A percentile compares a stretch with the other conserved stretches of the same genome.
phyloP scores from a whole-genome alignment of 1,140 invertebrate genomes.

The Papilio polytes region DNA sequence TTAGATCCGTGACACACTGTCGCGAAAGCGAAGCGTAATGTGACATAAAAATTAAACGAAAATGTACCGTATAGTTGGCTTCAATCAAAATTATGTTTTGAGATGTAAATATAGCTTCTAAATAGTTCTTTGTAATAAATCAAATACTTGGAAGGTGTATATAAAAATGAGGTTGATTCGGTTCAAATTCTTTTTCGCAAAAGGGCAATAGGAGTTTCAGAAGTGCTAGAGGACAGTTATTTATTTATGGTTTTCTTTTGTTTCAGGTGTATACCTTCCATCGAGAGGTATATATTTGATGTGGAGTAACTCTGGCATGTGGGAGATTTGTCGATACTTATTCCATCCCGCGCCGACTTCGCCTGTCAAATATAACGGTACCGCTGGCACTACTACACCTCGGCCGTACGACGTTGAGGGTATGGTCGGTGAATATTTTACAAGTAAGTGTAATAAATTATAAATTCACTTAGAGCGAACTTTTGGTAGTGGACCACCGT shows the following conservation, averaged over 20 bases:
- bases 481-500: no score
- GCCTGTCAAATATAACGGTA: conserved; percentile 44
- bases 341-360: conserved; percentile 57
- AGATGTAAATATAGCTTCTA: not conserved
- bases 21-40: not conserved
- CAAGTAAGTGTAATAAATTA: conserved; percentile 57
- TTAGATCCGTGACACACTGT: not conserved
- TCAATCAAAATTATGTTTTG: not conserved
- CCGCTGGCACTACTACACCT: conserved; percentile 45
- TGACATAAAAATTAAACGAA: not conserved
- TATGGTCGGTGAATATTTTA: conserved; percentile 57
- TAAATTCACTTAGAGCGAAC: no score
- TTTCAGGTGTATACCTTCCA: conserved; percentile 85
- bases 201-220: not conserved
- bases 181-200: not conserved
- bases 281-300: conserved; percentile 83
- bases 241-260: conserved; percentile 38
- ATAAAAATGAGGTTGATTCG: no score
- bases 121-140: not conserved
- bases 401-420: conserved; percentile 54
- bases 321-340: conserved; percentile 86
- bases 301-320: conserved; percentile 87
- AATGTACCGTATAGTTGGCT: not conserved
- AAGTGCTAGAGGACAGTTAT: not conserved
- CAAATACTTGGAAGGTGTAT: not conserved